These are phyloP conservation scores for Caenorhabditis sp. DNA, from an alignment of 2,888 invertebrate species.

Conservation along the genomic window DNA sequence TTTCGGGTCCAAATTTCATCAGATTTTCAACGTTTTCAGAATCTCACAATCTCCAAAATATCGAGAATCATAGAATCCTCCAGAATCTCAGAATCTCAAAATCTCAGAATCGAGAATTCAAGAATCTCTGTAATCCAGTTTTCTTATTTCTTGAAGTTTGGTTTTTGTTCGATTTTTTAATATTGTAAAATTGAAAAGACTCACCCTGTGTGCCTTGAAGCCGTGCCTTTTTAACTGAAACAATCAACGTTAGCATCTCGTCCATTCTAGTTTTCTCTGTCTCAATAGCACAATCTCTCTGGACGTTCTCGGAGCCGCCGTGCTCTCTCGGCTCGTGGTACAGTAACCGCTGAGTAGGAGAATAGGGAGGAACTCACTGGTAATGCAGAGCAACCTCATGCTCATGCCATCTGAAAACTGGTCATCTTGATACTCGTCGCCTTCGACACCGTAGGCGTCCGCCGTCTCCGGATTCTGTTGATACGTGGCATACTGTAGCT, in stretches of 20 bases:
- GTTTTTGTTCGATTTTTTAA: background rate
- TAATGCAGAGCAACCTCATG: slow-evolving; percentile 80
- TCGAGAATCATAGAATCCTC: background rate
- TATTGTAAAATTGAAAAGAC: slow-evolving; percentile 49
- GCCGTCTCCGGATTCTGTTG: background rate
- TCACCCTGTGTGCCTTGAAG: slow-evolving; percentile 80
- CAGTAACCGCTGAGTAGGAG: background rate
- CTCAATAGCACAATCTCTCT: slow-evolving; percentile 2
- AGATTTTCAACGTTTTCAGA: background rate
- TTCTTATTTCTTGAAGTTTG: background rate
- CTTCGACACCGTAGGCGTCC: slow-evolving; percentile 8
- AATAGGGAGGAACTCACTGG: slow-evolving; percentile 71
- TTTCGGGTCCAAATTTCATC: no score
- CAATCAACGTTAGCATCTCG: slow-evolving; percentile 76
- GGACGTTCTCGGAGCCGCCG: background rate
- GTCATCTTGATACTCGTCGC: slow-evolving; percentile 29
- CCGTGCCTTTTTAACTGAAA: slow-evolving; percentile 82
- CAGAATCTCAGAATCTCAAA: background rate
- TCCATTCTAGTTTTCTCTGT: slow-evolving; percentile 41
- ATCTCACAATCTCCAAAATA: background rate
- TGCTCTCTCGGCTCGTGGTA: slow-evolving; percentile 8
- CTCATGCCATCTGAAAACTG: slow-evolving; percentile 69
- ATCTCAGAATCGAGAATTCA: background rate
- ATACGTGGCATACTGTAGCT: slow-evolving; percentile 33
- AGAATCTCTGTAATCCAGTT: background rate